Conservation (phyloP, 2,888 invertebrate species). For the Noctua janthina region DNA sequence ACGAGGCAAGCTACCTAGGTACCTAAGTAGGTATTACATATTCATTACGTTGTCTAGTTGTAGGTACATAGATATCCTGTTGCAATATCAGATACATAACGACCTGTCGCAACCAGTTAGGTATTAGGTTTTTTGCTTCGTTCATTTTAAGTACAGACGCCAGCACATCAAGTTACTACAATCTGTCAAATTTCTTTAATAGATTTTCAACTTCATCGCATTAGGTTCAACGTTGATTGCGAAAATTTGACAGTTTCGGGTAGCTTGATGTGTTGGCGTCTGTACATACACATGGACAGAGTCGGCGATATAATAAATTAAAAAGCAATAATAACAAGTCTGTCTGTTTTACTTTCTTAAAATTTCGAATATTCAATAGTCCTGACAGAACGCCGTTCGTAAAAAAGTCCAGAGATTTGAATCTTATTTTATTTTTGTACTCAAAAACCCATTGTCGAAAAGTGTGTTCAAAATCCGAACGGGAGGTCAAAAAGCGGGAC, state of each 20-base stretch:
- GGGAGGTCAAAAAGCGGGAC: neutral
- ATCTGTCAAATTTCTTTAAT: too few species aligned
- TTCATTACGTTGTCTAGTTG: constrained; percentile 3
- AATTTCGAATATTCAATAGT: neutral
- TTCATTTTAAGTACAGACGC: neutral
- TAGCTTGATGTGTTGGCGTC: too few species aligned
- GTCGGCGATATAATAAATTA: neutral
- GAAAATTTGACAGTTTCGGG: too few species aligned
- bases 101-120: neutral
- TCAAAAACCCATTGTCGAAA: neutral
- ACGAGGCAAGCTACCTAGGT: neutral
- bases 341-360: too few species aligned
- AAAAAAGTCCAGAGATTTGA: neutral
- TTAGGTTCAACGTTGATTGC: too few species aligned
- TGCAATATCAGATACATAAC: constrained; percentile 22
- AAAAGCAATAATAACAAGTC: neutral
- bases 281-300: neutral
- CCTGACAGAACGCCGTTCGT: neutral
- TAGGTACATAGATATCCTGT: constrained; percentile 10
- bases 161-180: too few species aligned
- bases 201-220: too few species aligned
- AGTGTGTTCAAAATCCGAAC: neutral
- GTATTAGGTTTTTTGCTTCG: constrained; percentile 7
- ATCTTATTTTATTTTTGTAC: neutral
- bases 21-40: constrained; percentile 16